Evolutionary conservation across 2,113 vertebrate genomes (phyloP), one percentile per base, ranked within the genome.

Genomic region (Tiliqua scincoides): DNA sequence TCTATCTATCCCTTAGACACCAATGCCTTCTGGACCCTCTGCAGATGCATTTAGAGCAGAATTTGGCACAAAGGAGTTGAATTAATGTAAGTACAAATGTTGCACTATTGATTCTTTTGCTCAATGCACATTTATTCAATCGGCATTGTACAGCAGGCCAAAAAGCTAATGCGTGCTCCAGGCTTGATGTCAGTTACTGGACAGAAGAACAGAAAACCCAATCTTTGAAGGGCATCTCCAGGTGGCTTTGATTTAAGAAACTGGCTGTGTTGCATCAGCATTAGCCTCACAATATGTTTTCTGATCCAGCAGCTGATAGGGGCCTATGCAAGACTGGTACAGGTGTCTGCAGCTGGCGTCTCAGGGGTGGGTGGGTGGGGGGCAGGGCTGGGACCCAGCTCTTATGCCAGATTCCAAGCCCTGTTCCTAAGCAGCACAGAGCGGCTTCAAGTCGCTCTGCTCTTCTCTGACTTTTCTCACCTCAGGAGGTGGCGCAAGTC

Each of bases 1-100:
- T 94, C 63, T 89, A 32, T 79, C 79, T 89, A 79, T 92, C 89
- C 91, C 82, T 94, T 86, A 88, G 85, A 92, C 85, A 73, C 74
- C 73, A 82, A 1, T 86, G 85, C 37, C 61, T 84, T 79, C 68
- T 84, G 77, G 67, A 62, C 70, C 63, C 61, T 15, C 18, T 63
- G 59, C 77, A 83, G 48, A 87, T 4, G 3, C 17, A 83, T 79
- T 83, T 85, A 90, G 88, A 71, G 87, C 12, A 85, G 10, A 71
- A 87, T 88, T 94, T 91, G 93, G 88, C 85, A 83, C 65, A 89
- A 84, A 89, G 52, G 70, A 87, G 57, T 4, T 87, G 67, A 89
- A 93, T 82, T 83, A 90, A 90, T 78, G 70, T 82, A 84, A 84
- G 59, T 27, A 89, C 65, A 85, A 91, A 43, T 5, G 10, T 23